Conservation (phyloP, 2,797 vertebrate genomes). For the Bradypus variegatus region DNA sequence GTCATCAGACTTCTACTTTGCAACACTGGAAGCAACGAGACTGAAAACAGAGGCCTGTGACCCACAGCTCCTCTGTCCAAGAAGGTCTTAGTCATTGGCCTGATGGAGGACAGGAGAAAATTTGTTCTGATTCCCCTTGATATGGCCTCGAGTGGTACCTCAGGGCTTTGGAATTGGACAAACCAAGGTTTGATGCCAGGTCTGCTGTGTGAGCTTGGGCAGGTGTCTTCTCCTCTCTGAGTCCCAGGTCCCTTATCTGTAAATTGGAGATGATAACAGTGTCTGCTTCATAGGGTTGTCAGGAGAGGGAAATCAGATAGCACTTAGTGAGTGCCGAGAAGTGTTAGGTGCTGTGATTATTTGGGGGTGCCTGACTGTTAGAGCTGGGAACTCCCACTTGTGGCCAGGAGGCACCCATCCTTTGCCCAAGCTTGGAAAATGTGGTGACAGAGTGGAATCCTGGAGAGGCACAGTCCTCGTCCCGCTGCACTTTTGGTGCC, state of each 20-base stretch:
- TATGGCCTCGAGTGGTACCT: neutral
- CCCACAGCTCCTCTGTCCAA: neutral
- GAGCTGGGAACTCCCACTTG: neutral
- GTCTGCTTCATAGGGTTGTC: neutral
- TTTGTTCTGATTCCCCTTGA: neutral
- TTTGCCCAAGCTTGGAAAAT: neutral
- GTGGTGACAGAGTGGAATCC: neutral
- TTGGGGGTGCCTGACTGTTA: neutral
- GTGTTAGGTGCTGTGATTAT: neutral
- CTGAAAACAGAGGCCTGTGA: neutral
- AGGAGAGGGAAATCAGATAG: neutral
- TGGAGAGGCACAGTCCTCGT: neutral
- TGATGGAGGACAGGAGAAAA: neutral
- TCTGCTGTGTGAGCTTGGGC: neutral
- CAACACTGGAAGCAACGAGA: neutral
- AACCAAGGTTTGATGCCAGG: neutral
- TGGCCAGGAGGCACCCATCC: neutral
- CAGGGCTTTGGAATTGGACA: neutral
- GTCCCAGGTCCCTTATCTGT: neutral
- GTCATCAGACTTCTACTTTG: neutral
- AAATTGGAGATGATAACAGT: neutral
- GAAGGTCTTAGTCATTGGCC: neutral
- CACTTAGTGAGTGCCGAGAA: rapidly evolving
- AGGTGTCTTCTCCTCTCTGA: neutral
- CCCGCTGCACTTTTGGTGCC: neutral